phyloP scores from a whole-genome alignment of 2,797 vertebrate genomes.

The Pseudochromis fuscus region DNA sequence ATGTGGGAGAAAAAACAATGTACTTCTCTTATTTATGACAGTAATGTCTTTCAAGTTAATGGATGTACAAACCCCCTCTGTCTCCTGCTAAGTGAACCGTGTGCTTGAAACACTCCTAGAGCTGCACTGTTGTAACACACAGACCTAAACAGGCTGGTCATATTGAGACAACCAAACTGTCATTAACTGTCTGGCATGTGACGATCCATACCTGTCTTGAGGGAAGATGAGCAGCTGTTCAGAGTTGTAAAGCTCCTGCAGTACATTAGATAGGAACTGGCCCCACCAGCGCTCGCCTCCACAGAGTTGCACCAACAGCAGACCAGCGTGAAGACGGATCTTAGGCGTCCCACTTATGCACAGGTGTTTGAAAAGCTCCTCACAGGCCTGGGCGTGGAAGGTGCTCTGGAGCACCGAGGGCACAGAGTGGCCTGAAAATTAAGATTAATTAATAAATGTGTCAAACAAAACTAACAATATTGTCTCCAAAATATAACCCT shows the following conservation, averaged over 20 bases:
- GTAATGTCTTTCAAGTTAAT: too few relatives aligned
- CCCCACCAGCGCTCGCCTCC: conserved; percentile 99
- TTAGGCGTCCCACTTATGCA: conserved; percentile 99
- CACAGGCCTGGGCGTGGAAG: conserved; percentile 97
- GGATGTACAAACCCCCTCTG: too few relatives aligned
- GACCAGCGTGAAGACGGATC: conserved; percentile 95
- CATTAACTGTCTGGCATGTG: not conserved
- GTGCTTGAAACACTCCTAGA: too few relatives aligned
- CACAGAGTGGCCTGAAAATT: conserved; percentile 91
- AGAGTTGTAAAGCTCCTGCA: conserved; percentile 99
- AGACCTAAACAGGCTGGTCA: too few relatives aligned
- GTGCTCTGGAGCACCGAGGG: conserved; percentile 96
- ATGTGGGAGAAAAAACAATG: too few relatives aligned
- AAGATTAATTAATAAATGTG: not conserved
- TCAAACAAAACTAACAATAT: not conserved
- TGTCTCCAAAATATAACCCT: not conserved
- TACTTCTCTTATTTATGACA: too few relatives aligned
- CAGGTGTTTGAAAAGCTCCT: conserved; percentile 98
- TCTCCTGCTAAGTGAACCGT: too few relatives aligned
- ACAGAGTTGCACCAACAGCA: conserved; percentile 96
- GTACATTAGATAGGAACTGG: conserved; percentile 97
- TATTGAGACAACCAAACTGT: too few relatives aligned
- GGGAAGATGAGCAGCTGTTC: conserved; percentile 99
- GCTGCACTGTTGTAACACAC: too few relatives aligned
- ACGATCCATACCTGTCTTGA: conserved; percentile 92